A percentile compares a stretch with the other conserved stretches of the same genome.
These are phyloP conservation scores for Apamea monoglypha DNA, from an alignment of 2,888 invertebrate species.

Conservation along the genomic window DNA sequence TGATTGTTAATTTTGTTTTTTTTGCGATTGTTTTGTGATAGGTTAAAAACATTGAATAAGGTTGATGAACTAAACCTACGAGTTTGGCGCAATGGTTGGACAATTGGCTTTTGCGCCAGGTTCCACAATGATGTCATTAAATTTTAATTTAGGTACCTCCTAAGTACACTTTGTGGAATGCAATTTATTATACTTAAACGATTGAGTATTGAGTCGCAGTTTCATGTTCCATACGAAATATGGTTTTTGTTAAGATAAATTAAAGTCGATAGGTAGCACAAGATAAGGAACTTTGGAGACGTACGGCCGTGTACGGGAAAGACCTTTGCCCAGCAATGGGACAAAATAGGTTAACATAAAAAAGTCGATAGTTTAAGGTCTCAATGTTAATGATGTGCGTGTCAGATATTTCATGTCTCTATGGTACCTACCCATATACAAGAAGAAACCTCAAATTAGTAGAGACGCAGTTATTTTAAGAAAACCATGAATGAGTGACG, in stretches of 20 bases:
- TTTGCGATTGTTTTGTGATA: neutral
- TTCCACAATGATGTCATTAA: neutral
- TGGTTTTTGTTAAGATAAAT: neutral
- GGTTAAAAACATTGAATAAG: conserved; percentile 6
- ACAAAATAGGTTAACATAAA: neutral
- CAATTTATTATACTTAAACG: neutral
- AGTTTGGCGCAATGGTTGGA: neutral
- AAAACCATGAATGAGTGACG: neutral
- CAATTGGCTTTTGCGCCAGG: neutral
- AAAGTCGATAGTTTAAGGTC: too few species aligned
- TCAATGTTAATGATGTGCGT: neutral
- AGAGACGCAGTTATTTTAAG: neutral
- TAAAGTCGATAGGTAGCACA: neutral
- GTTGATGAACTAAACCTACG: conserved; percentile 17
- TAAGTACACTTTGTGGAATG: neutral
- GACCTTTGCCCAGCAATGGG: neutral
- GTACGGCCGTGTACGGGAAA: neutral
- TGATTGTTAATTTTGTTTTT: conserved; percentile 30
- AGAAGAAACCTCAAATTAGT: neutral
- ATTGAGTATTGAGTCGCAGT: neutral
- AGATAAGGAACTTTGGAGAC: neutral
- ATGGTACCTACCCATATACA: neutral
- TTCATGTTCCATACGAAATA: neutral
- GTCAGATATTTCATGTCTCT: neutral
- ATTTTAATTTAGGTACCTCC: neutral